Percentiles rank a stretch among this genome's conserved stretches.
phyloP scores from a whole-genome alignment of 2,113 vertebrate species.

The Odocoileus hemionus region DNA sequence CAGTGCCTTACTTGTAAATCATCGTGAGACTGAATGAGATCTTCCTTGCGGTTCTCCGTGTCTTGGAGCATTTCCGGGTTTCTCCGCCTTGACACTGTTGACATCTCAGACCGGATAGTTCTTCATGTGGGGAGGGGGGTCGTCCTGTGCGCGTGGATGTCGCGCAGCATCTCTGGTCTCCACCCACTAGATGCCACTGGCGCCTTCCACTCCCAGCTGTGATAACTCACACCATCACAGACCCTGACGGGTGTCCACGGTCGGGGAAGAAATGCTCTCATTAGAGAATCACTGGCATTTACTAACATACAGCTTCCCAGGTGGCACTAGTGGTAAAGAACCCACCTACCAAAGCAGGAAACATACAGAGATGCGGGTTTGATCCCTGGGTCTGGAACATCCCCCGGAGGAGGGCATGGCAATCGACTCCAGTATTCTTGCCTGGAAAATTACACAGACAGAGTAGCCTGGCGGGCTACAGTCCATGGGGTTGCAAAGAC shows the following conservation, averaged over 20 bases:
- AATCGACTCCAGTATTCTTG: neutral
- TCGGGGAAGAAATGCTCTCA: accelerated
- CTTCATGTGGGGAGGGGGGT: neutral
- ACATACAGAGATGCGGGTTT: neutral
- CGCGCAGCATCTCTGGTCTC: neutral
- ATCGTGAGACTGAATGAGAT: neutral
- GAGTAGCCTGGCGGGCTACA: neutral
- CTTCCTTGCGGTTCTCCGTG: neutral
- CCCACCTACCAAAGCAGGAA: neutral
- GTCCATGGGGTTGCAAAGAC: neutral
- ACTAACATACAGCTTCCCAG: neutral
- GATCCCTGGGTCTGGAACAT: neutral
- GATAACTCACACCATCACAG: neutral
- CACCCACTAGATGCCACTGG: neutral
- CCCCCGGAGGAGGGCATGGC: neutral
- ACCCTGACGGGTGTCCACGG: neutral
- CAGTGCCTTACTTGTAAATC: neutral
- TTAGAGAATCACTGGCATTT: neutral
- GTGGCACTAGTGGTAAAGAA: neutral
- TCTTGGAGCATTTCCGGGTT: neutral
- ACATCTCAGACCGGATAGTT: neutral
- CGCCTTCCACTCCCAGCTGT: neutral
- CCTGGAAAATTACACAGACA: neutral
- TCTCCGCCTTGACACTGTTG: neutral
- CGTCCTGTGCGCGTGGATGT: neutral